phyloP scores from a whole-genome alignment of 2,797 vertebrate genomes.

The Eulemur albifrons region DNA sequence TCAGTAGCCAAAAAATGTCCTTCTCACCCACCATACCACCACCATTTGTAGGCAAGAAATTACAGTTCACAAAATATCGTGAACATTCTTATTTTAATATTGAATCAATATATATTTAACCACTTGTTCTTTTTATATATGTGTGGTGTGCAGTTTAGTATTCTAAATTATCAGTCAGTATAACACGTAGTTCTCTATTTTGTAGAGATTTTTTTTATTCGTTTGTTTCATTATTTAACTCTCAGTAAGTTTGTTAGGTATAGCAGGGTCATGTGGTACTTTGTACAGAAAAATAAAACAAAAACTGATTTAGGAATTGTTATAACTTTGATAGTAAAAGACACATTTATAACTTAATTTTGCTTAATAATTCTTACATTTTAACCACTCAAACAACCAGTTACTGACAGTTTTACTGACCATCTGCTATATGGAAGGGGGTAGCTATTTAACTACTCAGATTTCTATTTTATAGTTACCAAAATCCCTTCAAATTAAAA shows the following conservation, averaged over 20 bases:
- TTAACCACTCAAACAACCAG: neutral
- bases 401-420: neutral
- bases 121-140: neutral
- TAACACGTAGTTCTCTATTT: neutral
- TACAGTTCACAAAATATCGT: neutral
- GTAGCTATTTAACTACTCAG: neutral
- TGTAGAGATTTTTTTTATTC: neutral
- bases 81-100: constrained; percentile 14
- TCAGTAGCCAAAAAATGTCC: neutral
- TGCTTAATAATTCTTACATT: neutral
- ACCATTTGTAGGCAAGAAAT: neutral
- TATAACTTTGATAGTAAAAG: constrained; percentile 16
- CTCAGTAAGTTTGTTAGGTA: neutral
- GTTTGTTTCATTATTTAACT: neutral
- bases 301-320: neutral
- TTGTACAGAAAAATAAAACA: neutral
- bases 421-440: neutral
- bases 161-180: neutral
- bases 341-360: neutral
- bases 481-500: neutral
- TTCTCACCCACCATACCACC: neutral
- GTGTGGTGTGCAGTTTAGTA: neutral
- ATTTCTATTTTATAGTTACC: neutral
- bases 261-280: neutral
- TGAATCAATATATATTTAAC: neutral